phyloP scores from a whole-genome alignment of 2,797 vertebrate genomes.

The Scarus forsteni region DNA sequence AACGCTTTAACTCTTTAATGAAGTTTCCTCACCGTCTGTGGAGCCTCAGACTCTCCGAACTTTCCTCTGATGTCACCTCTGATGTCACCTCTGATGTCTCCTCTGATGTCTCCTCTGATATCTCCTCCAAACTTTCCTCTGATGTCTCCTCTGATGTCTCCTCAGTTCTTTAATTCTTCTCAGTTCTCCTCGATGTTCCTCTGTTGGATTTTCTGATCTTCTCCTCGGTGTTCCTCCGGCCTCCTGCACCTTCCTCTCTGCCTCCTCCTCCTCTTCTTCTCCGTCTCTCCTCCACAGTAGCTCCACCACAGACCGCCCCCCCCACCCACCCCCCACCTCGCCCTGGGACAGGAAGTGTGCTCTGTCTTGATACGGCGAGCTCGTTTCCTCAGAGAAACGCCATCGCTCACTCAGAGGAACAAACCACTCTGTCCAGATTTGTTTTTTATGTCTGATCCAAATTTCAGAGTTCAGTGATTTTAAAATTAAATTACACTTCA shows the following conservation, averaged over 20 bases:
- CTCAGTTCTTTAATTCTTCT: too few species aligned
- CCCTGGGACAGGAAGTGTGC: conserved; percentile 59
- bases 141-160: neutral
- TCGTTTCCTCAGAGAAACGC: conserved; percentile 37
- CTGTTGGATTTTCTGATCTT: too few species aligned
- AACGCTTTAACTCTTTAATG: too few species aligned
- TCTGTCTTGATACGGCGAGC: conserved; percentile 49
- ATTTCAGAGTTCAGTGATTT: neutral
- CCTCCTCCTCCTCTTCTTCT: neutral
- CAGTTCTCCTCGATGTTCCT: too few species aligned
- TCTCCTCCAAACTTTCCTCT: neutral
- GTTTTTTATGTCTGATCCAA: neutral
- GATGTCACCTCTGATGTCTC: too few species aligned
- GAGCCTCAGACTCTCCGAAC: neutral
- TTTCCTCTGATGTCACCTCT: neutral
- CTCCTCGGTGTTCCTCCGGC: too few species aligned
- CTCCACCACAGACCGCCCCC: conserved; percentile 9
- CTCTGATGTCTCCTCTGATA: too few species aligned
- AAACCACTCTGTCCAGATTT: neutral
- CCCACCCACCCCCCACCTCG: neutral
- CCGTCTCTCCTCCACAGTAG: conserved; percentile 6
- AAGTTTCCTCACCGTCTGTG: conserved; percentile 18
- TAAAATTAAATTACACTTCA: neutral
- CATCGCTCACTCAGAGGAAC: neutral
- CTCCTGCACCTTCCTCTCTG: neutral